Evolutionary conservation across 2,113 vertebrate species (phyloP).

Genomic region (Istiophorus platypterus): DNA sequence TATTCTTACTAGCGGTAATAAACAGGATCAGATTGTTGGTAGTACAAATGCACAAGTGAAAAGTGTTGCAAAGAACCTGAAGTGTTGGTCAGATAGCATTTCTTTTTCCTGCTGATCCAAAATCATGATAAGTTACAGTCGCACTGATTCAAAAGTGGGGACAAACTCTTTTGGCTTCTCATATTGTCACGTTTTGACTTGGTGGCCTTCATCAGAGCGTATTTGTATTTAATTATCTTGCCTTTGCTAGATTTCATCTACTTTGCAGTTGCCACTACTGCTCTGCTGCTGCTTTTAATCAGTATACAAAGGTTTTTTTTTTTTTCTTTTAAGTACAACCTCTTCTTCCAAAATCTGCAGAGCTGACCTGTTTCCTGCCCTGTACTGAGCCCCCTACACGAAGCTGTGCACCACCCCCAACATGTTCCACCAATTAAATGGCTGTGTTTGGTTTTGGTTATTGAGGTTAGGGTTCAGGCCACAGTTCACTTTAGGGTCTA

Average conservation of each 20-base stretch:
- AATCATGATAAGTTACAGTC: background rate
- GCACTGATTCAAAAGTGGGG: background rate
- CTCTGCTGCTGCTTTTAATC: background rate
- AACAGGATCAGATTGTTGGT: background rate
- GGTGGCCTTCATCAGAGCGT: conserved; percentile 8
- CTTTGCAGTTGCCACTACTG: background rate
- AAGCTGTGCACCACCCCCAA: conserved; percentile 17
- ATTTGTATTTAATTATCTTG: conserved; percentile 17
- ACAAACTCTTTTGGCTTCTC: background rate
- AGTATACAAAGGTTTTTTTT: background rate
- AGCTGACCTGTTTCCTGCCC: background rate
- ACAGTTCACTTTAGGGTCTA: conserved; percentile 37
- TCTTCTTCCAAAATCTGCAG: conserved; percentile 7
- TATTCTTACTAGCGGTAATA: background rate
- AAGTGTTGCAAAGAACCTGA: background rate
- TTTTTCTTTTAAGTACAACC: no score
- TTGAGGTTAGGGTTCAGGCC: conserved; percentile 49
- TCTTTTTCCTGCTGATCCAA: background rate
- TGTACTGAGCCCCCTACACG: background rate
- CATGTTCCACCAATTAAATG: conserved; percentile 38
- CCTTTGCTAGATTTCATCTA: background rate
- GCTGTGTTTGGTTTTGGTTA: conserved; percentile 28
- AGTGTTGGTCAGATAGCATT: background rate
- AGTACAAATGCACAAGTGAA: background rate
- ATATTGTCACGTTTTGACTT: background rate